A percentile compares a stretch with the other conserved stretches of the same genome.
Evolutionary conservation across 2,113 vertebrate species (phyloP).

Genomic region (Cygnus atratus): DNA sequence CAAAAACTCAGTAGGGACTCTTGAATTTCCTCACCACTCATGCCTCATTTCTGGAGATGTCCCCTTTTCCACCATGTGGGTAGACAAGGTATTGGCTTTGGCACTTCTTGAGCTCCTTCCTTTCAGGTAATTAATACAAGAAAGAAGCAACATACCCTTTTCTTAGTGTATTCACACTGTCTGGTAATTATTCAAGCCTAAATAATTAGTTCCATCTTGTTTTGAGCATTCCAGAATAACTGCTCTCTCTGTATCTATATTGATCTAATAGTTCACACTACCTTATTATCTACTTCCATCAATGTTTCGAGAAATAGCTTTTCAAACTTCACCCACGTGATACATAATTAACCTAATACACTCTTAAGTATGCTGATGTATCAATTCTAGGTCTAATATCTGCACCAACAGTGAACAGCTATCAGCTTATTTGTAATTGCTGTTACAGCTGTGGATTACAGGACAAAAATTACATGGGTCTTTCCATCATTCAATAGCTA

Average conservation of each 20-base stretch:
- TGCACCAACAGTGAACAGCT: neutral
- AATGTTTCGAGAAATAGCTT: neutral
- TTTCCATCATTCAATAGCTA: neutral
- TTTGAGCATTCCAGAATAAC: neutral
- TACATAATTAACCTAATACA: neutral
- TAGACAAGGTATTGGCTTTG: neutral
- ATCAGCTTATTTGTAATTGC: neutral
- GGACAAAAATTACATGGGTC: neutral
- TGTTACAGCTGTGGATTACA: neutral
- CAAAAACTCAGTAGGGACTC: neutral
- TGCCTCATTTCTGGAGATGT: neutral
- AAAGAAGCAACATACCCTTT: neutral
- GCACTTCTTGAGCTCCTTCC: neutral
- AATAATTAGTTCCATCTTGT: neutral
- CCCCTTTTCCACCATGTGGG: neutral
- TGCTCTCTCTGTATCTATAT: neutral
- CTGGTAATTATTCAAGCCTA: neutral
- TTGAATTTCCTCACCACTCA: neutral
- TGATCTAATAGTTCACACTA: neutral
- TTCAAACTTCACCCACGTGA: neutral
- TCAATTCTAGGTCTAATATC: neutral
- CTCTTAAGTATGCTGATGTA: neutral
- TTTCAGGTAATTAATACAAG: neutral
- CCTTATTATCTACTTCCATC: neutral
- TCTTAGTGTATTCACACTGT: neutral